Conservation (phyloP, 2,888 invertebrate genomes). For the Allygus modestus region DNA sequence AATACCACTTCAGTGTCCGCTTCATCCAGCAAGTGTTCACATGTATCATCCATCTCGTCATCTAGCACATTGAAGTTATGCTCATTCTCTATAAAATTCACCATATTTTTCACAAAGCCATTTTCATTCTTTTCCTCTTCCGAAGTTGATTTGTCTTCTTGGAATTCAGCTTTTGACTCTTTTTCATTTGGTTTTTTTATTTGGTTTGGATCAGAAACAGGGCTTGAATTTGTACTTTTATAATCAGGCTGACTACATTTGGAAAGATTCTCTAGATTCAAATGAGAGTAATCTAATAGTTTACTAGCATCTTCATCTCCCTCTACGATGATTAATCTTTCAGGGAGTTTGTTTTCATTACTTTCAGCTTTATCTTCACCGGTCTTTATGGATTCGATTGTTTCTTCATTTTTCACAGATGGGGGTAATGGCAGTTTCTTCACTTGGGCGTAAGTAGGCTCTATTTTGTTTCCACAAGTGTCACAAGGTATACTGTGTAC, state of each 20-base stretch:
- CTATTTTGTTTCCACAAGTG: constrained; percentile 12
- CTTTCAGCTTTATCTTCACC: not conserved
- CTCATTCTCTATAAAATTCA: constrained; percentile 54
- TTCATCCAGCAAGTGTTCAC: constrained; percentile 58
- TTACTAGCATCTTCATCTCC: not conserved
- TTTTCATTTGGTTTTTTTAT: not conserved
- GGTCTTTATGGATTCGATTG: not conserved
- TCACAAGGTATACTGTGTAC: constrained; percentile 45
- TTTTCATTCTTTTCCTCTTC: constrained; percentile 53
- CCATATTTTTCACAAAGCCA: constrained; percentile 62
- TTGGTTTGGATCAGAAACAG: not conserved
- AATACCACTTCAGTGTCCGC: constrained; percentile 59
- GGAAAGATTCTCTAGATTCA: not conserved
- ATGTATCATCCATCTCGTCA: constrained; percentile 61
- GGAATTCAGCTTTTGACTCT: constrained; percentile 4
- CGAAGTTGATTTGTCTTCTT: constrained; percentile 24
- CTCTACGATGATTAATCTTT: constrained; percentile 26
- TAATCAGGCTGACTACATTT: not conserved
- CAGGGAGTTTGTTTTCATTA: not conserved
- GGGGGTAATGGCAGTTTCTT: constrained; percentile 40
- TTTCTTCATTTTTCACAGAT: constrained; percentile 16
- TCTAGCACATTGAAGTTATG: constrained; percentile 38
- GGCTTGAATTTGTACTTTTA: not conserved
- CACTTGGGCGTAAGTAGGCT: not conserved
- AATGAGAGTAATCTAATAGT: not conserved